These are phyloP conservation scores for Automeris io DNA, from an alignment of 2,888 invertebrate genomes.

Conservation along the genomic window DNA sequence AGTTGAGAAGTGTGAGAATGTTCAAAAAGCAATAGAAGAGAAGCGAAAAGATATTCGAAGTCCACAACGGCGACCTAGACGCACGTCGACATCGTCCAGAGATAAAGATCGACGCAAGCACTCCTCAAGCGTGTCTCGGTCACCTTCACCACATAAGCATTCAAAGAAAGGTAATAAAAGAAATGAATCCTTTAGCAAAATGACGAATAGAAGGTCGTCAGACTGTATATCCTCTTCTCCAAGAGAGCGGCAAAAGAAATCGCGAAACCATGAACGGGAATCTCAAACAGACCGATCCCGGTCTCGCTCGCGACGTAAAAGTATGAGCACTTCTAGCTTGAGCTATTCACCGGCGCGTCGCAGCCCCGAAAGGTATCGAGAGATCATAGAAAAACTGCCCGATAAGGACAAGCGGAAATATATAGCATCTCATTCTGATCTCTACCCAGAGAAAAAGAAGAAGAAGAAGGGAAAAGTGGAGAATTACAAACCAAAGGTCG, in stretches of 20 bases:
- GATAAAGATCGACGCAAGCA: conserved; percentile 7
- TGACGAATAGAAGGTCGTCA: conserved; percentile 31
- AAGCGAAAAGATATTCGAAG: conserved; percentile 17
- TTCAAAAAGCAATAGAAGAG: conserved; percentile 31
- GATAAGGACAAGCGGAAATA: conserved; percentile 75
- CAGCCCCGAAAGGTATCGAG: conserved; percentile 82
- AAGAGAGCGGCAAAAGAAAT: conserved; percentile 26
- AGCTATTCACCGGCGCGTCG: conserved; percentile 83
- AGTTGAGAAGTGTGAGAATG: conserved; percentile 36
- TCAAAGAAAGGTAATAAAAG: conserved; percentile 39
- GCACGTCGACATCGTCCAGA: conserved; percentile 10
- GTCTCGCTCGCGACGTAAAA: conserved; percentile 48
- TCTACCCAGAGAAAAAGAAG: conserved; percentile 48
- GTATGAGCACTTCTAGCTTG: conserved; percentile 74
- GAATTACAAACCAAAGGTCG: conserved; percentile 54
- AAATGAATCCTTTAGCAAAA: conserved; percentile 33
- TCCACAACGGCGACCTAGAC: conserved; percentile 29
- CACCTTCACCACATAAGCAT: conserved; percentile 35
- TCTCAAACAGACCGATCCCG: conserved; percentile 34
- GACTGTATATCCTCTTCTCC: conserved; percentile 33
- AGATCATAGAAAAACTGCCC: conserved; percentile 77
- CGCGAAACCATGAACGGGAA: conserved; percentile 29
- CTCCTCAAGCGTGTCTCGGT: conserved; percentile 42
- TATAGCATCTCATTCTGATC: conserved; percentile 58
- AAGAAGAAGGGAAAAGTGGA: conserved; percentile 29